Conservation (phyloP, 2,888 invertebrate genomes). For the Punctoribates punctum region DNA sequence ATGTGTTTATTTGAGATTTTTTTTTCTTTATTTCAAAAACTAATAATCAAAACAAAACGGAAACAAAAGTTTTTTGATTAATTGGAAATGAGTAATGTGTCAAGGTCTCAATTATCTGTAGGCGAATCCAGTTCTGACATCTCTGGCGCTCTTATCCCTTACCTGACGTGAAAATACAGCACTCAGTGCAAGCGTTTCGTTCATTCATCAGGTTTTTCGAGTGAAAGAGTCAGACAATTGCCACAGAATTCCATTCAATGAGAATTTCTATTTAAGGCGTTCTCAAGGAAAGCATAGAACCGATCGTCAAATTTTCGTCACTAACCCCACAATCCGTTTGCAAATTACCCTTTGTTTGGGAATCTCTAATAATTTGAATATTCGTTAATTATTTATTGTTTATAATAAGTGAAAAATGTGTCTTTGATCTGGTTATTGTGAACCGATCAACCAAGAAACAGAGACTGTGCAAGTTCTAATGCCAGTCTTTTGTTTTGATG, state of each 20-base stretch:
- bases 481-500: slow-evolving; percentile 1
- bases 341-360: not conserved
- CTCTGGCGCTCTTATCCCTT: not conserved
- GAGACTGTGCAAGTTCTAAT: too few species aligned
- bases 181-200: not conserved
- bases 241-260: not conserved
- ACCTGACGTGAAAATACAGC: not conserved
- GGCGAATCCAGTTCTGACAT: slow-evolving; percentile 16
- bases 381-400: not conserved
- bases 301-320: slow-evolving; percentile 11
- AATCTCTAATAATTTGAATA: not conserved
- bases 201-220: not conserved
- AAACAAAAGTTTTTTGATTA: not conserved
- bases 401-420: too few species aligned
- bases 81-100: not conserved
- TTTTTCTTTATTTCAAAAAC: too few species aligned
- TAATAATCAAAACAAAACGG: not conserved
- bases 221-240: not conserved
- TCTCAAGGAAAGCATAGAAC: not conserved
- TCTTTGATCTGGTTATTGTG: too few species aligned
- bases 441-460: too few species aligned
- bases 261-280: slow-evolving; percentile 2
- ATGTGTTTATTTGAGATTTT: too few species aligned
- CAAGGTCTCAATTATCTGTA: slow-evolving; percentile 14
- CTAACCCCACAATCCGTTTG: too few species aligned